A percentile compares a stretch with the other conserved stretches of the same genome.
phyloP scores from a whole-genome alignment of 2,797 vertebrate species.

The Xenops minutus region DNA sequence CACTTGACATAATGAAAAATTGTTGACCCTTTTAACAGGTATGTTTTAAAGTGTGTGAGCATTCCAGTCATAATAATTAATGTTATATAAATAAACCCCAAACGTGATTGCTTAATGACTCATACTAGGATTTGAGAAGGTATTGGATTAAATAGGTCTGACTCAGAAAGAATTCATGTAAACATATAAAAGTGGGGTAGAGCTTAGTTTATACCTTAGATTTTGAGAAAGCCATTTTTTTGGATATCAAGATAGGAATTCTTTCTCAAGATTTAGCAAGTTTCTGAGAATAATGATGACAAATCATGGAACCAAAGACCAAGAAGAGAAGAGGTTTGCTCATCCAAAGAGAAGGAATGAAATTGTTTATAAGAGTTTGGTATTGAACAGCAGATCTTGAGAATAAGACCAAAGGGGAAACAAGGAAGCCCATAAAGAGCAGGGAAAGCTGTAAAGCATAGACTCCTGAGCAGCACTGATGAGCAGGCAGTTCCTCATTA shows the following conservation, averaged over 20 bases:
- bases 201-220: background rate
- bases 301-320: background rate
- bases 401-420: background rate
- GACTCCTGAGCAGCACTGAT: background rate
- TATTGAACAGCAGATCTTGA: background rate
- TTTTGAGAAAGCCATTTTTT: background rate
- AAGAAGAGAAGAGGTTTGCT: background rate
- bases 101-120: background rate
- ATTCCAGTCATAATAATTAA: background rate
- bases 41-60: background rate
- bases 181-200: background rate
- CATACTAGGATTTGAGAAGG: background rate
- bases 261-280: background rate
- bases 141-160: background rate
- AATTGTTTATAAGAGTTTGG: background rate
- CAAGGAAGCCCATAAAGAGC: background rate
- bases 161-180: background rate
- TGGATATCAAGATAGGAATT: background rate
- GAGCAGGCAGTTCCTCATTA: background rate
- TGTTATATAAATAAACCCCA: background rate
- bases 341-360: background rate
- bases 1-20: background rate
- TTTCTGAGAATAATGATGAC: background rate
- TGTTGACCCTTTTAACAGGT: background rate
- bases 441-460: background rate